Evolutionary conservation across 2,888 invertebrate species (phyloP), one percentile per base, ranked within the genome.

Genomic region (Dicranocentrus wangi): DNA sequence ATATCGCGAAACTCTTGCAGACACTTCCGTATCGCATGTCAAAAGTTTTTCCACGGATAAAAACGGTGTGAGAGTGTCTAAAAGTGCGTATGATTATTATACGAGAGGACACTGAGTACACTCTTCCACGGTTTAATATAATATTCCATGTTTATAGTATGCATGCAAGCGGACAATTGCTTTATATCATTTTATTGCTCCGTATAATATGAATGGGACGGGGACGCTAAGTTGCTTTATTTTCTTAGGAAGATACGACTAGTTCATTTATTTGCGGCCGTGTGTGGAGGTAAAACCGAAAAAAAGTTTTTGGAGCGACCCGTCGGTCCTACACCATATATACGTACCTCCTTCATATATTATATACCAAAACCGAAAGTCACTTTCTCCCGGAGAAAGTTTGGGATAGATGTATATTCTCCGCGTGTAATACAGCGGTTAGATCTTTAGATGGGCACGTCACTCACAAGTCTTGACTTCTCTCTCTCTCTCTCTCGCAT

Each of bases 11-110:
- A 25, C 58, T 70, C 42, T 60, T 43, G 3, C 21, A 63, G 47
- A 61, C 72, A 53, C 72, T 72, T 72, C 58, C n/a, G 53, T 73
- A 73, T 73, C 55, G 65, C 73, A 73, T 73, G 73, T 73, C 65
- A 73, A 73, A 73, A 73, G 27, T 65, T 73, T 73, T 23, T 55
- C 17, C 8, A 28, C 15, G 7, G 17, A 28, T 27, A 13, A 21
- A n/a, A 51, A 66, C 28, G 13, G 13, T 39, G 23, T 47, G 51
- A 66, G 39, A 27, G 27, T 8, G 28, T 13, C 47, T 47, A 61
- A 61, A 21, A 17, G 63, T 65, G 63, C 53, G 63, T 72, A 61
- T 28, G 13, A 58, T 39, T 58, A 58, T 58, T 58, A 25, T n/a
- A 5, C 47, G 32, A 32, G 32, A 10, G 10, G 32, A 32, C 47